Base-by-base conservation (phyloP, 2,113 vertebrate species). In the Macrotis lagotis region DNA sequence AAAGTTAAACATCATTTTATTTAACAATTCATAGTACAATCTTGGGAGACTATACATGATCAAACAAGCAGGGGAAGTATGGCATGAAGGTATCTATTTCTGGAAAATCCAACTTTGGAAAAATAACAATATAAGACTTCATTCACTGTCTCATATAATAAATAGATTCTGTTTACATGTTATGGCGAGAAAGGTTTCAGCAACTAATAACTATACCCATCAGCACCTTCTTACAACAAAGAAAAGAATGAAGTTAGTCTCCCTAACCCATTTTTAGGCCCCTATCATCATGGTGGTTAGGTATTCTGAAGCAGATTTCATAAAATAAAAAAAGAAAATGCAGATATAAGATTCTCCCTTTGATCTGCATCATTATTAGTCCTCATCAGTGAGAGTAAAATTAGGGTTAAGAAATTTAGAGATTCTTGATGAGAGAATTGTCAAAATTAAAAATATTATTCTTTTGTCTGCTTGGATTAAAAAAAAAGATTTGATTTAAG, bases 101-200 rank as follows among this genome's bases (percentile, higher is more conserved):
- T 26, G 26, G 93, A 95, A 52, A 94, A 28, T n/a, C 37, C 8
- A 8, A 8, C 25, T 96, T 50, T 94, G 93, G 91, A 91, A 92
- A 95, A 93, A 91, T 55, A 91, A 59, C 66, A 92, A 66, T 53
- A 88, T 25, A 90, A 51, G 95, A 89, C 93, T 96, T 89, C 83
- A 92, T 53, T 97, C 92, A 94, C 90, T 83, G 66, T 83, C 66
- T 83, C 7, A 94, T 94, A 1, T 12, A 94, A 88, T 49, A 94
- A 95, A 95, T n/a, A 90, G 91, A 91, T 91, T 95, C 55, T 48
- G 92, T 52, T 95, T 91, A 94, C 96, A 96, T 91, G 93, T 55
- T 89, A 93, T 66, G 55, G 51, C 90, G 90, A 47, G 37, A 95
- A 94, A 94, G 90, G 22, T 48, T 92, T 66, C 52, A 66, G 66